phyloP scores from a whole-genome alignment of 2,888 invertebrate genomes.

The Campoletis raptor region DNA sequence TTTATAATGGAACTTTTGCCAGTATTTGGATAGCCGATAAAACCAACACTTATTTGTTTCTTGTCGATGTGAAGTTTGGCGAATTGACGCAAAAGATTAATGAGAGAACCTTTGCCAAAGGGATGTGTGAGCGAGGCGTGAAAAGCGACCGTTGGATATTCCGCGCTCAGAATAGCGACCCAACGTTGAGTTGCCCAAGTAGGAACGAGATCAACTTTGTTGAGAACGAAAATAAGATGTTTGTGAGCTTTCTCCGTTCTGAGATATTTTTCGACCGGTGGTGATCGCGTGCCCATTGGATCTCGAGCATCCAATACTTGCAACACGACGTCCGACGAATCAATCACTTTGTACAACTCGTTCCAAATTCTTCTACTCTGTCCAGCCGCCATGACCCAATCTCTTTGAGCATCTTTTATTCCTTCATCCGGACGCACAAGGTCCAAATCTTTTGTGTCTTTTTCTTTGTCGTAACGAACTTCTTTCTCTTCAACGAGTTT shows the following conservation, averaged over 20 bases:
- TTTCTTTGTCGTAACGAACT: slow-evolving; percentile 92
- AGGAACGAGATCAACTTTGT: slow-evolving; percentile 98
- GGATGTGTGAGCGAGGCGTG: slow-evolving; percentile 99
- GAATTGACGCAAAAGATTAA: slow-evolving; percentile 98
- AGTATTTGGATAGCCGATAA: slow-evolving; percentile 99
- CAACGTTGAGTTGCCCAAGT: slow-evolving; percentile 99
- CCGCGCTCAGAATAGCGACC: slow-evolving; percentile 97
- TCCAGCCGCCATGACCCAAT: slow-evolving; percentile 98
- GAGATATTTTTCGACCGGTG: slow-evolving; percentile 95
- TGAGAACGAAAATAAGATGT: slow-evolving; percentile 98
- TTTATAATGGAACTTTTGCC: slow-evolving; percentile 99
- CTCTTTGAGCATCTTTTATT: slow-evolving; percentile 92
- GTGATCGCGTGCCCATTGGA: slow-evolving; percentile 97
- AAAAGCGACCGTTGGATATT: slow-evolving; percentile 99
- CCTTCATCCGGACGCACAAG: slow-evolving; percentile 93
- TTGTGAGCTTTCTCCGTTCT: slow-evolving; percentile 98
- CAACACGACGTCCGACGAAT: slow-evolving; percentile 98
- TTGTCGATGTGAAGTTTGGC: slow-evolving; percentile 97
- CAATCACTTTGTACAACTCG: slow-evolving; percentile 99
- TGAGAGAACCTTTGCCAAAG: slow-evolving; percentile 98
- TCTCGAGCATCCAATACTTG: slow-evolving; percentile 99
- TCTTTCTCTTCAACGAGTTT: slow-evolving; percentile 90
- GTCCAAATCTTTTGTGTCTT: slow-evolving; percentile 91
- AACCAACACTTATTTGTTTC: slow-evolving; percentile 99
- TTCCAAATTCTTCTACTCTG: slow-evolving; percentile 99